A percentile compares a stretch with the other conserved stretches of the same genome.
These are phyloP conservation scores for Plecotus auritus DNA, from an alignment of 2,113 vertebrate genomes.

Conservation along the genomic window DNA sequence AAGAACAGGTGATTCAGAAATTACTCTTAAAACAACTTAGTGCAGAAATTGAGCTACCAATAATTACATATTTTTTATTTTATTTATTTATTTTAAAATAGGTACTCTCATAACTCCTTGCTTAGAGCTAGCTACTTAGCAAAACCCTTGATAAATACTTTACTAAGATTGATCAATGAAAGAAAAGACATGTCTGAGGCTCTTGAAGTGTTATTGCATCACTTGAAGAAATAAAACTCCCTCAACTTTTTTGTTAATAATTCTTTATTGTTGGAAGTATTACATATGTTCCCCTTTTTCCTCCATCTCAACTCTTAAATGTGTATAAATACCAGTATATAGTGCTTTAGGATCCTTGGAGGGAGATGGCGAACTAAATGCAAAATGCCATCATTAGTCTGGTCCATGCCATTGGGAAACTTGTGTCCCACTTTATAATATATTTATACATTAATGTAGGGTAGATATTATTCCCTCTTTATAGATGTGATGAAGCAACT, in stretches of 20 bases:
- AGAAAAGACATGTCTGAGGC: constrained; percentile 9
- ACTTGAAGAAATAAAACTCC: neutral
- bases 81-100: neutral
- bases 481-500: neutral
- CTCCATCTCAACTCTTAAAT: neutral
- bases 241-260: neutral
- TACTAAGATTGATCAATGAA: neutral
- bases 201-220: neutral
- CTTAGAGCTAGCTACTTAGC: neutral
- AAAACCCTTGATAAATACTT: constrained; percentile 32
- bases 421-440: neutral
- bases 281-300: no score
- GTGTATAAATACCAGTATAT: neutral
- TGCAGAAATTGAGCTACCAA: neutral
- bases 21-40: constrained; percentile 17
- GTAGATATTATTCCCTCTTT: neutral
- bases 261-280: no score
- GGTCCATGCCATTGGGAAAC: neutral
- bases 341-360: neutral
- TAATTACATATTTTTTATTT: neutral
- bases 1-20: neutral
- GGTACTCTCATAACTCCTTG: neutral
- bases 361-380: neutral
- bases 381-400: neutral
- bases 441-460: neutral